Evolutionary conservation across 1,140 invertebrate species (phyloP), one percentile per base, ranked within the genome.

Genomic region (Notospermus geniculatus): DNA sequence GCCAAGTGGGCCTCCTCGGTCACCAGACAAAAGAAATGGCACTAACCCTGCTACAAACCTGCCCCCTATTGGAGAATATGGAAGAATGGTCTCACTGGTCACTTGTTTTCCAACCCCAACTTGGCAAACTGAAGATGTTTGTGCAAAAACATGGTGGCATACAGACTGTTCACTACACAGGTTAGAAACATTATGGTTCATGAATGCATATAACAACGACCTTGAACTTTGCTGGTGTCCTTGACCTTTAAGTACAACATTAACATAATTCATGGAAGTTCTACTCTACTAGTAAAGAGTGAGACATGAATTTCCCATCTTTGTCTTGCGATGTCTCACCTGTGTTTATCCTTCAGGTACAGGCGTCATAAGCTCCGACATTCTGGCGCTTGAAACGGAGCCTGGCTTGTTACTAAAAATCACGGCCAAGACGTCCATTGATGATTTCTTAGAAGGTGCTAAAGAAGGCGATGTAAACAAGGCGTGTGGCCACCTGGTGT

Each of bases 71-170:
- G 68, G 73, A 71, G 23, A 72, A 80, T 59, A 39, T 80, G 30
- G 63, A 45, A 0, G 60, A 41, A 13, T 79, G 77, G 77, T 73
- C 70, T 29, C 72, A 77, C 60, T 80, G 78, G 78, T 41, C 64
- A 22, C 57, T 73, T 2, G 72, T 80, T 19, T 80, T 80, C 72
- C 70, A 77, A 63, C 77, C 78, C 22, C 66, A 80, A 60, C 66
- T 71, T 43, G 77, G 77, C 0, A 64, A 63, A 39, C 64, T 80
- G 57, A 73, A 71, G 45, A 70, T 75, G 25, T 80, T 80, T 62
- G 56, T 80, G 9, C 71, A 77, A 54, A 77, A 80, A 59, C 72
- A 78, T 66, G 32, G 32, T 36, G 32, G 32, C 32, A 36, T 36
- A 36, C 32, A 36, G 32, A 36, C 32, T 7, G 15, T 15, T 7